A percentile compares a stretch with the other conserved stretches of the same genome.
phyloP scores from a whole-genome alignment of 1,140 invertebrate species.

The Cyphomyrmex costatus region DNA sequence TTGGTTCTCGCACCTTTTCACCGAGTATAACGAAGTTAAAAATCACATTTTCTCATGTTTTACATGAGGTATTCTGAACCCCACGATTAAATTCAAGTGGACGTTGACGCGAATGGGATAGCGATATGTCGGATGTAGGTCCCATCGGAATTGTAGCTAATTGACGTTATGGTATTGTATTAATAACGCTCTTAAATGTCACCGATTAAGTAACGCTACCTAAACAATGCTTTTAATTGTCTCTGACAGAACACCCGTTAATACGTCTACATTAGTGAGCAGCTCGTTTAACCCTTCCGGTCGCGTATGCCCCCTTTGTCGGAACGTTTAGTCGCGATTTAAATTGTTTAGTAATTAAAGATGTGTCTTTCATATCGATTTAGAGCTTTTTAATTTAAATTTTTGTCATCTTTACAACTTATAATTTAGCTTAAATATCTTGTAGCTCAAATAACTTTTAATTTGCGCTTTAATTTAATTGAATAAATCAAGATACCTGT shows the following conservation, averaged over 20 bases:
- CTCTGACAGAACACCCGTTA: constrained; percentile 66
- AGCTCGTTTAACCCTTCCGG: constrained; percentile 45
- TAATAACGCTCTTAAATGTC: constrained; percentile 57
- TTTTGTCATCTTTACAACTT: background rate
- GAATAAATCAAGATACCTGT: background rate
- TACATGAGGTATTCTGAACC: background rate
- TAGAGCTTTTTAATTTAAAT: background rate
- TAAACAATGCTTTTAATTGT: constrained; percentile 69
- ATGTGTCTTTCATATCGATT: background rate
- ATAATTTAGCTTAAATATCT: background rate
- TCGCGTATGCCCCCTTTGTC: constrained; percentile 36
- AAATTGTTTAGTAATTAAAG: constrained; percentile 16
- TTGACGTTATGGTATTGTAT: constrained; percentile 66
- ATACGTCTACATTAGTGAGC: constrained; percentile 67
- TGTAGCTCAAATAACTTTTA: background rate
- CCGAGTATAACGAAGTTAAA: background rate
- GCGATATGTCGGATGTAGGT: constrained; percentile 7
- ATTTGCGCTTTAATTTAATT: background rate
- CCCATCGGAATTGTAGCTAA: constrained; percentile 42
- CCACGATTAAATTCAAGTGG: background rate
- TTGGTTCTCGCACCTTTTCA: constrained; percentile 2
- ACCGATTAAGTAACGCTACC: constrained; percentile 52
- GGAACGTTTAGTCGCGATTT: constrained; percentile 16
- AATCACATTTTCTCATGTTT: background rate
- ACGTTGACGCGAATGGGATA: constrained; percentile 4